These are phyloP conservation scores for Drosophila lacicola DNA, from an alignment of 2,888 invertebrate genomes.

Conservation along the genomic window DNA sequence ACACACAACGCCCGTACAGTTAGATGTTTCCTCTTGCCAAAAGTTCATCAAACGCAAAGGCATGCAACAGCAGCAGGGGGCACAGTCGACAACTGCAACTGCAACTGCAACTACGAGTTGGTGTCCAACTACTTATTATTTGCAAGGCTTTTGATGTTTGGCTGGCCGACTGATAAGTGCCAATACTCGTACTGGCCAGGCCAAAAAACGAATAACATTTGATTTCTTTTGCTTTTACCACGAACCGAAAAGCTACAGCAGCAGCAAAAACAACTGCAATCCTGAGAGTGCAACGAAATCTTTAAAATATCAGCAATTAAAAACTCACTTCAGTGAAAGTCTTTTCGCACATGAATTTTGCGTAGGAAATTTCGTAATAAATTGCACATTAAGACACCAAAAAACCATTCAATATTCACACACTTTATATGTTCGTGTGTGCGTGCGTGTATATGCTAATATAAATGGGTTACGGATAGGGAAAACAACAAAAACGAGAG, in stretches of 20 bases:
- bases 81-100: constrained; percentile 17
- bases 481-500: constrained; percentile 20
- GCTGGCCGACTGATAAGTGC: constrained; percentile 40
- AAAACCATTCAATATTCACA: constrained; percentile 64
- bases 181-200: constrained; percentile 16
- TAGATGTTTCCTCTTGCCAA: constrained; percentile 45
- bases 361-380: constrained; percentile 60
- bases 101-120: constrained; percentile 32
- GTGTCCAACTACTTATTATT: constrained; percentile 49
- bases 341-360: constrained; percentile 53
- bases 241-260: constrained; percentile 26
- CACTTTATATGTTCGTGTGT: constrained; percentile 25
- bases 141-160: constrained; percentile 53
- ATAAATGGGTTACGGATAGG: constrained; percentile 50
- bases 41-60: constrained; percentile 75
- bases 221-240: constrained; percentile 38
- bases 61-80: constrained; percentile 37
- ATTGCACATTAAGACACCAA: constrained; percentile 31
- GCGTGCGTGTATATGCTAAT: constrained; percentile 55
- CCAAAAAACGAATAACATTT: constrained; percentile 51
- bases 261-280: constrained; percentile 21
- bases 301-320: constrained; percentile 61
- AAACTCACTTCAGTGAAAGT: constrained; percentile 67
- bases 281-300: constrained; percentile 44
- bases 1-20: constrained; percentile 17